phyloP scores from a whole-genome alignment of 1,140 invertebrate genomes.

The Theocolax elegans region DNA sequence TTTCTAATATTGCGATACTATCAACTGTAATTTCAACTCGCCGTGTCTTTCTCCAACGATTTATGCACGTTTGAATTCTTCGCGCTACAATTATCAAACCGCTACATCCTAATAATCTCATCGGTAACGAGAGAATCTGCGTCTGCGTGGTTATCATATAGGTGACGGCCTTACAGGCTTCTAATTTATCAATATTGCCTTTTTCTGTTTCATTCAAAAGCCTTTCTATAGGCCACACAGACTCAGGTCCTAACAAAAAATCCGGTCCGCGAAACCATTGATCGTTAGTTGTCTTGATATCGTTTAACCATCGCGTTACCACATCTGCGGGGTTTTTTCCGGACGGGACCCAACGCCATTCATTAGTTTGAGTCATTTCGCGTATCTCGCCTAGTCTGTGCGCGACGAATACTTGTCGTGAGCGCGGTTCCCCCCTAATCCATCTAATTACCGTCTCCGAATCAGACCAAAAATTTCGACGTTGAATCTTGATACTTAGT shows the following conservation, averaged over 20 bases:
- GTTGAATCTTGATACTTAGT: background rate
- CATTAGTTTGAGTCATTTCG: background rate
- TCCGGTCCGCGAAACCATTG: background rate
- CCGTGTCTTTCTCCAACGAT: no score
- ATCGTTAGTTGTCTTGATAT: background rate
- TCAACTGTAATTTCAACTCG: no score
- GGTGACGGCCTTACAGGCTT: background rate
- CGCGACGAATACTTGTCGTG: background rate
- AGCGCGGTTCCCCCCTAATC: background rate
- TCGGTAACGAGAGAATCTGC: no score
- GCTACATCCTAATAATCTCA: no score
- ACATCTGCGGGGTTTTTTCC: background rate
- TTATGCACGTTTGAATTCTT: no score
- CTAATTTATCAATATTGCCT: background rate
- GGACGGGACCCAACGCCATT: no score
- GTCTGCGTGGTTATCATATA: no score
- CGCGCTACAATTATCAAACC: no score
- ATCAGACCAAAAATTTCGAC: slow-evolving; percentile 29
- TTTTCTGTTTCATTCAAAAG: background rate
- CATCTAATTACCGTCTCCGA: slow-evolving; percentile 17
- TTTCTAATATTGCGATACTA: background rate
- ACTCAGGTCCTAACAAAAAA: background rate
- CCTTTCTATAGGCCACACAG: background rate
- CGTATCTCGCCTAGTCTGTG: background rate
- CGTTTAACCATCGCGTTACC: background rate